Base-by-base conservation (phyloP, 2,797 vertebrate genomes). In the Ceryle rudis region DNA sequence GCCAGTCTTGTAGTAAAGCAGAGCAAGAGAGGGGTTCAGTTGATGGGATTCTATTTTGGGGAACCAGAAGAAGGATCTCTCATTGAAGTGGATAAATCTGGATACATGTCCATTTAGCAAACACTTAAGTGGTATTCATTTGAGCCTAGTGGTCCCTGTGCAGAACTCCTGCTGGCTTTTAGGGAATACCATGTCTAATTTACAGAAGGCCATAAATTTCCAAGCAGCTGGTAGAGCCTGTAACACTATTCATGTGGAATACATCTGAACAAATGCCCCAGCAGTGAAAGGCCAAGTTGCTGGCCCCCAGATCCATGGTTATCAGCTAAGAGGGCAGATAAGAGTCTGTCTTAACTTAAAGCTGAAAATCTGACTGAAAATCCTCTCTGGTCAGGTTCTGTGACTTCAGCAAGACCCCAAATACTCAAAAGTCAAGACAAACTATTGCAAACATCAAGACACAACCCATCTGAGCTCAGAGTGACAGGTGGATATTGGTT, bases 401-500 rank as follows among this genome's bases (percentile, higher is more conserved):
- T 67, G 5, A 0, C 44, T 92, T 81, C 81, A 69, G 60, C 23
- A 77, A 85, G 80, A 69, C 57, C 64, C 33, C 3, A 5, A 79
- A 67, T 86, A 35, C 90, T 89, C 71, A 0, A 37, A 87, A 94
- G 79, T 79, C 80, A 81, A 42, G 67, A 55, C 47, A 66, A 31
- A 10, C 80, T 49, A n/a, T 23, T 3, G 3, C 70, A 49, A 87
- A 77, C 47, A 35, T 31, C 6, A 18, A 73, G 70, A 73, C 41
- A 64, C 39, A 82, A 25, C 64, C 25, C 26, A 12, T 35, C 41
- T 0, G 0, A 81, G 81, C 71, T 58, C 87, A 66, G 88, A 89
- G 72, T 17, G n/a, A 92, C 86, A 92, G 78, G 23, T 87, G 49
- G 67, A 79, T 89, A 89, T 86, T 93, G 85, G 52, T 83, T 94